Evolutionary conservation across 2,888 invertebrate species (phyloP).

Genomic region (Brachycybe producta): DNA sequence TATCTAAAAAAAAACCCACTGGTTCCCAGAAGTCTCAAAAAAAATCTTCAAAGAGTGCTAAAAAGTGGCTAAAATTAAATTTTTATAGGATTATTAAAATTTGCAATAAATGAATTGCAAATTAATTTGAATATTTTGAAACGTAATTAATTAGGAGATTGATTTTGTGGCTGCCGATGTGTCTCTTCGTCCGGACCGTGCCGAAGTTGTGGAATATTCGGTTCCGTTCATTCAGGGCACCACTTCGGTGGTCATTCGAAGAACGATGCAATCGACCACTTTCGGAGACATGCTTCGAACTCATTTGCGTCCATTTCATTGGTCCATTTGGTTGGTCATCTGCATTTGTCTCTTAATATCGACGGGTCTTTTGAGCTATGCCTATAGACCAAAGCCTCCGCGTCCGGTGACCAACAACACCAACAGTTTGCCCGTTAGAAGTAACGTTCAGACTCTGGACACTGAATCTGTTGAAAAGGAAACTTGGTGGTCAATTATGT

Average conservation of each 20-base stretch:
- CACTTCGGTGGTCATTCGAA: constrained; percentile 1
- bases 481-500: constrained; percentile 11
- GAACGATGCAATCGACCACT: neutral
- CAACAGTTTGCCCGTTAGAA: neutral
- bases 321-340: constrained; percentile 10
- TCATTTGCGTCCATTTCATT: constrained; percentile 11
- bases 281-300: neutral
- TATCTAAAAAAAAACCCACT: too few species aligned
- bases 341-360: neutral
- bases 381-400: neutral
- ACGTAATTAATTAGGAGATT: constrained; percentile 10
- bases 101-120: too few species aligned
- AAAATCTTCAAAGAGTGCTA: too few species aligned
- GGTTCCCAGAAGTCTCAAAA: too few species aligned
- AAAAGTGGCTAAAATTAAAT: too few species aligned
- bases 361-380: neutral
- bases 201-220: constrained; percentile 4
- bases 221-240: constrained; percentile 8
- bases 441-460: constrained; percentile 2
- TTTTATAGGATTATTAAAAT: too few species aligned
- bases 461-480: neutral
- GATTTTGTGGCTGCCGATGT: constrained; percentile 11
- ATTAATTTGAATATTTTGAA: too few species aligned
- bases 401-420: neutral
- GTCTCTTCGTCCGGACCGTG: neutral